Evolutionary conservation across 2,888 invertebrate genomes (phyloP), one percentile per base, ranked within the genome.

Genomic region (Rhorus exstirpatorius): DNA sequence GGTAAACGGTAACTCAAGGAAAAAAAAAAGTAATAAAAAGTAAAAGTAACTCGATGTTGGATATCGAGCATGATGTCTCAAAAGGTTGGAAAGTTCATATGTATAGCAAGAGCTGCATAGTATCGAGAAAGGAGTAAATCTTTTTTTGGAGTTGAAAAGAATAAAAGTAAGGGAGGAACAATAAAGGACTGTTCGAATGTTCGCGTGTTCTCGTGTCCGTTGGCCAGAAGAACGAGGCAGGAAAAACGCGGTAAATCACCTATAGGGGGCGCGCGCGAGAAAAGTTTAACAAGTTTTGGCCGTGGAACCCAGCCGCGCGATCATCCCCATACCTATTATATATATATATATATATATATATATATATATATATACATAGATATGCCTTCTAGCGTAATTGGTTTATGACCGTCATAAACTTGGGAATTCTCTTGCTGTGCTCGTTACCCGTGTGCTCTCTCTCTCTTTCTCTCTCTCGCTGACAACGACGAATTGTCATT

Each of bases 401-500:
- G 86, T 88, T 88, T 89, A 89, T 83, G 88, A 83, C 83, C 68
- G 80, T 81, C 85, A 65, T 87, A 87, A 88, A 88, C 76, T 77
- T 60, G 72, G 17, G 61, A 77, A 72, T 63, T 55, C 67, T 68
- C 75, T 55, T 21, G 51, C 35, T 55, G 38, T 44, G 63, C 55
- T 65, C n/a, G n/a, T n/a, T n/a, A n/a, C 53, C 21, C 24, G 6
- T 19, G n/a, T 41, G 26, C 17, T n/a, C 8, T 63, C 61, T 35
- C 21, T n/a, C n/a, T n/a, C n/a, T n/a, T n/a, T n/a, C 41, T 17
- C 24, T 6, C 21, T 44, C 21, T 14, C 14, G 10, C 41, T n/a
- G 8, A 21, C 14, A 46, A 44, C 24, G 38, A 26, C 44, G 53
- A 19, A 60, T 65, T 44, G 61, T 46, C 46, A n/a, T 76, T 68